Evolutionary conservation across 2,888 invertebrate genomes (phyloP).

Genomic region (Allolobophora icterica): DNA sequence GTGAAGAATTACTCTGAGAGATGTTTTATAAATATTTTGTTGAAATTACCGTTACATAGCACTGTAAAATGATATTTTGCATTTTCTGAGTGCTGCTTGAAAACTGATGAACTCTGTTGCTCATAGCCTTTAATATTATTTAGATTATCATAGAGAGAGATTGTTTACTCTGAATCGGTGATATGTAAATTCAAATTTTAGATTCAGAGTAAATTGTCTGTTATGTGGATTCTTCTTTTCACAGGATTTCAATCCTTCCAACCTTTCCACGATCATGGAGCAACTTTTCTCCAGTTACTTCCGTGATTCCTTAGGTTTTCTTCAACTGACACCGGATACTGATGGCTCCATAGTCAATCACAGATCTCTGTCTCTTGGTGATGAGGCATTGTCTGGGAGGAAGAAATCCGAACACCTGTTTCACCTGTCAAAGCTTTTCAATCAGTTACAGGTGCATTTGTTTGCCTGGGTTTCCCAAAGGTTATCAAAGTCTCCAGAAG

Average conservation of each 20-base stretch:
- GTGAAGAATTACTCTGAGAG: no score
- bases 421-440: not conserved
- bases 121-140: no score
- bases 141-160: no score
- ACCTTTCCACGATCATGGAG: not conserved
- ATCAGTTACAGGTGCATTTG: not conserved
- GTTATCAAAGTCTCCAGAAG: not conserved
- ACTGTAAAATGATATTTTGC: no score
- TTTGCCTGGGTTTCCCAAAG: not conserved
- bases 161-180: no score
- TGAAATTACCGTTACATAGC: no score
- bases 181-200: no score
- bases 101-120: no score
- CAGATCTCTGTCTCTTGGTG: not conserved
- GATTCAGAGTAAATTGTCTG: no score
- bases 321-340: not conserved
- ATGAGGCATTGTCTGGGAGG: not conserved
- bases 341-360: not conserved
- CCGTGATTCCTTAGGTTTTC: not conserved
- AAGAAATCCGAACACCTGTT: conserved; percentile 13
- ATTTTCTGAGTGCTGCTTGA: no score
- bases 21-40: no score
- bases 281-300: not conserved
- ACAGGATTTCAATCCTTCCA: not conserved
- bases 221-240: not conserved